Evolutionary conservation across 2,113 vertebrate genomes (phyloP), one percentile per base, ranked within the genome.

Genomic region (Riparia riparia): DNA sequence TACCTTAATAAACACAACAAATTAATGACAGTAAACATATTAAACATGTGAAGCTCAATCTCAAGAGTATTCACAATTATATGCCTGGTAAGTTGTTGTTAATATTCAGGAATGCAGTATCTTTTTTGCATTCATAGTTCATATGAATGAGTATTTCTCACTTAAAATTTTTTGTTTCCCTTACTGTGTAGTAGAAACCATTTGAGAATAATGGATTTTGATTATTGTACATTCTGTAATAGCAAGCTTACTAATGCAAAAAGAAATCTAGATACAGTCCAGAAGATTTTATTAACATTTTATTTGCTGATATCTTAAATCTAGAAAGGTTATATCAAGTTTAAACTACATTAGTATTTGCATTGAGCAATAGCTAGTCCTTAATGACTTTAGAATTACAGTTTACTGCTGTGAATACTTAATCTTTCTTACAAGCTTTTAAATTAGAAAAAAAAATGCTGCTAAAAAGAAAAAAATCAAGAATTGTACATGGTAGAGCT

Each of bases 311-410:
- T 95, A 56, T 87, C 65, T 95, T 84, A 92, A 79, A 74, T 95
- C 82, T 78, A 84, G 77, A 91, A 95, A 96, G 90, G 83, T 95
- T 95, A n/a, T 72, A 85, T 93, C 65, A 95, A 92, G 81, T 96
- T 95, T 93, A 95, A 86, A 84, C 47, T 72, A 12, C 45, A 81
- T 90, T 94, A 92, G 21, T 60, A 71, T 94, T 93, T 93, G 82
- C 65, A 83, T 34, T 92, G 68, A 89, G 80, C 49, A 50, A 49
- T 64, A 90, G 71, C 82, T 90, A 85, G 78, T 85, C 63, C 57
- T 83, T 95, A 87, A 93, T 89, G 83, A 85, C 70, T 92, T 91
- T 16, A 94, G 66, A 96, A 87, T 93, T 87, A 92, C 72, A 84
- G 58, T 96, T 96, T 92, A 90, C 37, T 82, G 63, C 76, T 3